Base-by-base conservation (phyloP, 2,797 vertebrate genomes). In the Danio kyathit region DNA sequence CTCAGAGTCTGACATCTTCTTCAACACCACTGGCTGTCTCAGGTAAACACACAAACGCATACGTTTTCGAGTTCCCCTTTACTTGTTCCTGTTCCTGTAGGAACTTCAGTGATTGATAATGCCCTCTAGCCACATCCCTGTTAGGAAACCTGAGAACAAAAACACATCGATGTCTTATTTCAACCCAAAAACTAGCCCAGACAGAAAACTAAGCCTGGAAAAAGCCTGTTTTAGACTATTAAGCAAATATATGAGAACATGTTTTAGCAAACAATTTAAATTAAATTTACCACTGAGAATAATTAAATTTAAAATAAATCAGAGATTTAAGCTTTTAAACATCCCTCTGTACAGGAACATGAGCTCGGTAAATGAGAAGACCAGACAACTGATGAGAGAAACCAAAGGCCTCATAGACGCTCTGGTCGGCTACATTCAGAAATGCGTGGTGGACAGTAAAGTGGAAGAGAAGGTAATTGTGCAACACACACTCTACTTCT, bases 21-120 rank as follows among this genome's bases (percentile, higher is more conserved):
- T 92, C 87, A 99, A 99, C 21, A 95, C 97, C 83, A 99, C 97
- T 0, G 97, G 97, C 84, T 98, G 96, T 88, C 95, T 99, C 88
- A 96, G 98, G 98, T 99, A 87, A n/a, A 52, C 49, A 29, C 52
- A 65, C 41, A 70, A 52, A 13, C 69, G 21, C n/a, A 38, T 14
- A 43, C 49, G 10, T 19, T 56, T 70, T 1, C 11, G 51, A 56
- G 74, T n/a, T 8, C 0, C 86, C 61, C 38, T 48, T 3, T 0
- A 0, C 12, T 19, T 0, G 48, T 78, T 77, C 54, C 57, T 0
- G 48, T 78, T 77, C 54, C 57, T 63, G 13, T 19, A 60, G 21
- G n/a, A 71, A 61, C 56, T 60, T 48, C 7, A 60, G 8, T 43
- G n/a, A 65, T 21, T 65, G n/a, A 21, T 19, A 51, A 79, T 16